Evolutionary conservation across 2,888 invertebrate genomes (phyloP).

Genomic region (Diplolepis rosae): DNA sequence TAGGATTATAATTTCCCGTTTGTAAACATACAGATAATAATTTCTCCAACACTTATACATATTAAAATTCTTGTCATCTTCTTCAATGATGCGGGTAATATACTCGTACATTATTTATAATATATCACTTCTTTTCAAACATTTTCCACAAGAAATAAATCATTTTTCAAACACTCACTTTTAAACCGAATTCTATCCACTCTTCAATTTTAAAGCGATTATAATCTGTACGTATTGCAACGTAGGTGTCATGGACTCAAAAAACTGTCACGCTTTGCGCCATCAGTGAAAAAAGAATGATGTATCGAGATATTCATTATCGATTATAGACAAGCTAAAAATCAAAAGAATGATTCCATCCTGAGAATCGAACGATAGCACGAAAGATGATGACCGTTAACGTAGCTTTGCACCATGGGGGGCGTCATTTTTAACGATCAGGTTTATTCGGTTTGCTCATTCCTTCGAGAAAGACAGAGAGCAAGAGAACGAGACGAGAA

Average conservation of each 20-base stretch:
- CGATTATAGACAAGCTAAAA: neutral
- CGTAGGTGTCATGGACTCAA: constrained; percentile 11
- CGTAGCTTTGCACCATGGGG: constrained; percentile 11
- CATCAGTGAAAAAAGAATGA: no score
- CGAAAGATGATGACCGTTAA: constrained; percentile 18
- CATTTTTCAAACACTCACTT: neutral
- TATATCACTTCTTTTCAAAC: no score
- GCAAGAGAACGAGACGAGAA: constrained; percentile 16
- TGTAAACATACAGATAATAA: no score
- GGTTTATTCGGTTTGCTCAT: constrained; percentile 1
- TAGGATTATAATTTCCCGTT: neutral
- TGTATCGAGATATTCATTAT: constrained; percentile 21
- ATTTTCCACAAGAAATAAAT: neutral
- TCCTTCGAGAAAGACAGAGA: constrained; percentile 16
- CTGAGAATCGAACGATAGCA: constrained; percentile 8
- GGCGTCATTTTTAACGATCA: constrained; percentile 28
- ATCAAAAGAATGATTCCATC: constrained; percentile 17
- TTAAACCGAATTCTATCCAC: neutral
- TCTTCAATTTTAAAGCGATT: neutral
- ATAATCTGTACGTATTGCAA: neutral
- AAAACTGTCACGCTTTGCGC: constrained; percentile 1
- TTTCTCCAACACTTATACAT: no score
- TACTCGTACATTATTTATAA: no score
- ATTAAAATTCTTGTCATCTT: no score
- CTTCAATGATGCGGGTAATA: no score